Evolutionary conservation across 2,797 vertebrate species (phyloP), one percentile per base, ranked within the genome.

Genomic region (Sebastes cheni): DNA sequence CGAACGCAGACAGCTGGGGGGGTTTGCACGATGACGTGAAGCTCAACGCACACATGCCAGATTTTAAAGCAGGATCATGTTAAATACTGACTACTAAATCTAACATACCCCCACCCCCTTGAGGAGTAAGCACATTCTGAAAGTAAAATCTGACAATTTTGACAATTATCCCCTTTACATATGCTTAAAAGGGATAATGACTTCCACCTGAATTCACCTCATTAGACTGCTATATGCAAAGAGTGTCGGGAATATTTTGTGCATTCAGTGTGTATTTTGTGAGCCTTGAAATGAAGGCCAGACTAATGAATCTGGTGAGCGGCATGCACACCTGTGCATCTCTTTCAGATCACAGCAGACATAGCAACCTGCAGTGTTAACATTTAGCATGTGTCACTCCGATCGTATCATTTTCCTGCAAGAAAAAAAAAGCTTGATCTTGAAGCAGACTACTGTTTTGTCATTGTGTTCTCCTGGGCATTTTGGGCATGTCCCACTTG

Each of bases 151-250:
- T 77, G 74, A 88, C 79, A 75, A 59, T 50, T 79, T 32, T 88
- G 81, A 87, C 83, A 86, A 80, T 68, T 67, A 85, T 88, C 60
- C 75, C 54, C 42, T 75, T 81, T 64, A 83, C 18, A 56, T 83
- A 72, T 52, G 56, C 65, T 81, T 71, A 62, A 68, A 73, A 46
- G 3, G 30, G 62, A 77, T 66, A 69, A 88, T 71, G 10, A 29
- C 52, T 66, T 81, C 62, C 36, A 81, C 67, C 62, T 85, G 66
- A 71, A 77, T 82, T 72, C 68, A 58, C 32, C 72, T 71, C 64
- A 76, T 81, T 80, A 72, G 27, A 77, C 32, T 25, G 1, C 29
- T 42, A 60, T 66, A 67, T 58, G 68, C 58, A 66, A 50, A 64
- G 36, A 78, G 54, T n/a, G 52, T 50, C 11, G 6, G 61, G 61